Percentiles rank a stretch among this genome's conserved stretches.
Evolutionary conservation across 2,797 vertebrate genomes (phyloP).

Genomic region (Morus bassanus): DNA sequence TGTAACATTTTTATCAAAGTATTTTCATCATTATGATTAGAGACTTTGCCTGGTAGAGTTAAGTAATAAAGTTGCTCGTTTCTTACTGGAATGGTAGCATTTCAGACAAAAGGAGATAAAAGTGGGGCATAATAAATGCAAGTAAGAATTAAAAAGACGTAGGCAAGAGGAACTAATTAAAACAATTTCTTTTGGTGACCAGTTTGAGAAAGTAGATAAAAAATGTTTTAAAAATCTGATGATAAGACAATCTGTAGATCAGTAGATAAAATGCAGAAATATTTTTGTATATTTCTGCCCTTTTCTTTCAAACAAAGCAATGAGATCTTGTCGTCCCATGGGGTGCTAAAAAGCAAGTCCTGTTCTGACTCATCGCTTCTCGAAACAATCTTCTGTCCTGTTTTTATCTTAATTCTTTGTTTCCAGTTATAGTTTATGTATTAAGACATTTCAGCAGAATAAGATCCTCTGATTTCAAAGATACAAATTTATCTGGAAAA

Average conservation of each 20-base stretch:
- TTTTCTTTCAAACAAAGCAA: neutral
- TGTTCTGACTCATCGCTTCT: neutral
- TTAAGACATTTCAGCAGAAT: neutral
- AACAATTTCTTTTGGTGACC: neutral
- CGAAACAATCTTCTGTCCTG: neutral
- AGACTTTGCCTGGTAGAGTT: neutral
- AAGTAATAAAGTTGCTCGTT: neutral
- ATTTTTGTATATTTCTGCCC: neutral
- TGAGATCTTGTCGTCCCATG: neutral
- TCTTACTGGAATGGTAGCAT: neutral
- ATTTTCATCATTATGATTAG: neutral
- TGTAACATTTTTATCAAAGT: neutral
- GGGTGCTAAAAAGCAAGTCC: accelerated
- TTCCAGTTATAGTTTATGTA: neutral
- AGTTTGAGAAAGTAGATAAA: neutral
- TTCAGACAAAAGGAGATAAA: neutral
- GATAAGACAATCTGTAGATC: neutral
- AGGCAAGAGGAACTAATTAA: neutral
- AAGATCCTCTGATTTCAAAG: neutral
- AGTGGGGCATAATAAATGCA: neutral
- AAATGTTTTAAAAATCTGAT: neutral
- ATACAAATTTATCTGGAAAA: neutral
- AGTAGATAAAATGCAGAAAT: neutral
- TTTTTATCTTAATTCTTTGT: neutral
- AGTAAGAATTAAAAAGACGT: neutral